Conservation (phyloP, 2,797 vertebrate genomes). For the Eospalax fontanierii region DNA sequence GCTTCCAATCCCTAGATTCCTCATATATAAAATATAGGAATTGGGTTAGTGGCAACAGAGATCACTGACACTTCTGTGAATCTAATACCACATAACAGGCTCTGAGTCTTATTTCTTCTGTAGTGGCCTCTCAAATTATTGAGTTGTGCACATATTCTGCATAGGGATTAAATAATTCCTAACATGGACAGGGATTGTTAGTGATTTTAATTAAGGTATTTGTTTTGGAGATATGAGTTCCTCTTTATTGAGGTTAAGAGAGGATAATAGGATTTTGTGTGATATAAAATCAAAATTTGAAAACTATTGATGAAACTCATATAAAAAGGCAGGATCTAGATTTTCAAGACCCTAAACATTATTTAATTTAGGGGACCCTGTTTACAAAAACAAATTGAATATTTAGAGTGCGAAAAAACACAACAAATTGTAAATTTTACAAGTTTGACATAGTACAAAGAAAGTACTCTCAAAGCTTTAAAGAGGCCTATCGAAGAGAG, state of each 20-base stretch:
- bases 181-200: constrained; percentile 40
- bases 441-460: constrained; percentile 19
- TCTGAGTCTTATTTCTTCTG: background rate
- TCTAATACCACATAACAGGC: background rate
- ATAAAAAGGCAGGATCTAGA: background rate
- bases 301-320: background rate
- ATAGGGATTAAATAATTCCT: constrained; percentile 57
- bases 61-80: constrained; percentile 10
- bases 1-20: constrained; percentile 3
- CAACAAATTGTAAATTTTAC: constrained; percentile 10
- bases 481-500: background rate
- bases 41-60: background rate
- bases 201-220: constrained; percentile 26
- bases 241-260: background rate
- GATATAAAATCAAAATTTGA: constrained; percentile 41
- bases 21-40: background rate
- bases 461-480: background rate
- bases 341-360: constrained; percentile 43
- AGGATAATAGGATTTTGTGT: background rate
- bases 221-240: background rate
- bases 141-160: background rate
- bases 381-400: constrained; percentile 30
- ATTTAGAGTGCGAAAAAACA: constrained; percentile 15
- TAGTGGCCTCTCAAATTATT: constrained; percentile 37
- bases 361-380: background rate